Evolutionary conservation across 2,113 vertebrate genomes (phyloP).

Genomic region (Seriola aureovittata): DNA sequence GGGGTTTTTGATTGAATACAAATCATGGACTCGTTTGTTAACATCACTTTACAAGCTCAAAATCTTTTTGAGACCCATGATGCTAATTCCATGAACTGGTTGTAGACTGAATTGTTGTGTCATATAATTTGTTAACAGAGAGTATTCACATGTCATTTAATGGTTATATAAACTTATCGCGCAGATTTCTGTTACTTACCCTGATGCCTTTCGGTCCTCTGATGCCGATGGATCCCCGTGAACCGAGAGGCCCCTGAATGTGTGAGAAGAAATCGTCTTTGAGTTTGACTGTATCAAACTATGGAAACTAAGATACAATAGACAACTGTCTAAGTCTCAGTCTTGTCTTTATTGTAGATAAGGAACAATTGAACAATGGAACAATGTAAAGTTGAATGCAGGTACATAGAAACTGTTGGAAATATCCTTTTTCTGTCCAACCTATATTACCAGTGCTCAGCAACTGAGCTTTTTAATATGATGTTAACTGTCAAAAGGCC

Average conservation of each 20-base stretch:
- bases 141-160: not conserved
- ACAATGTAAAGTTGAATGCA: not conserved
- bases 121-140: not conserved
- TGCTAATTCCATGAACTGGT: no score
- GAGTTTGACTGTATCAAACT: not conserved
- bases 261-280: not conserved
- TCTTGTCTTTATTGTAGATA: not conserved
- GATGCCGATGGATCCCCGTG: constrained; percentile 85
- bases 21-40: no score
- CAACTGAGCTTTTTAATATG: not conserved
- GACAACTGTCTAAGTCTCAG: not conserved
- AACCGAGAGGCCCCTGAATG: constrained; percentile 90
- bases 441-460: not conserved
- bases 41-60: no score
- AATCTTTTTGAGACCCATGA: no score
- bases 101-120: not conserved
- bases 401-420: not conserved
- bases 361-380: no score
- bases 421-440: not conserved
- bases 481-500: not conserved
- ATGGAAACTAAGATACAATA: not conserved
- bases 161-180: not conserved
- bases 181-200: constrained; percentile 82
- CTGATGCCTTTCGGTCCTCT: constrained; percentile 90
- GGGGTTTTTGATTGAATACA: no score